phyloP scores from a whole-genome alignment of 2,113 vertebrate genomes.

The Oncorhynchus masou region DNA sequence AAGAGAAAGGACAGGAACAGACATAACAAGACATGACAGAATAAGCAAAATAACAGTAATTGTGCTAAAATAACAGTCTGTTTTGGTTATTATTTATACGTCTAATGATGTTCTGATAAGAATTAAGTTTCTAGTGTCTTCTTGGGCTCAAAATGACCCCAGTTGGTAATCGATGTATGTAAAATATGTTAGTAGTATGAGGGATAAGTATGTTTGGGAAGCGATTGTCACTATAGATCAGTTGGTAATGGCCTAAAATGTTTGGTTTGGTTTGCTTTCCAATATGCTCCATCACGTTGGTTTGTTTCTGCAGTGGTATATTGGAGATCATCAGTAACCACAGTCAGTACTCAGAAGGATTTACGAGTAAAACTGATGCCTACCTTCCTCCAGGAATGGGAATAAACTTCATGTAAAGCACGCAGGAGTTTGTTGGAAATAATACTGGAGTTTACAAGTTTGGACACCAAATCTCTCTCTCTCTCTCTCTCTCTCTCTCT shows the following conservation, averaged over 20 bases:
- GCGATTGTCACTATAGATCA: neutral
- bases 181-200: too few relatives aligned
- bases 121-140: too few relatives aligned
- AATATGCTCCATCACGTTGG: neutral
- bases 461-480: neutral
- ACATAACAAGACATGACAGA: too few relatives aligned
- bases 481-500: neutral
- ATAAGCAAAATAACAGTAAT: too few relatives aligned
- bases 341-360: constrained; percentile 11
- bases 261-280: neutral
- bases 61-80: too few relatives aligned
- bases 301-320: neutral
- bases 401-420: constrained; percentile 13
- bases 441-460: neutral
- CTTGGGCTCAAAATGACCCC: too few relatives aligned
- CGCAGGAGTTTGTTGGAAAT: constrained; percentile 23
- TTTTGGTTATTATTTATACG: too few relatives aligned
- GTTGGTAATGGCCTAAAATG: neutral
- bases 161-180: too few relatives aligned
- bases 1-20: too few relatives aligned
- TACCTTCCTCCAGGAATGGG: constrained; percentile 10
- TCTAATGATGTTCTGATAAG: too few relatives aligned
- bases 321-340: neutral
- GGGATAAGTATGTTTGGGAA: neutral
- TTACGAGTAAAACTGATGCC: constrained; percentile 15